Percentiles rank a stretch among this genome's conserved stretches.
These are phyloP conservation scores for Fulica atra DNA, from an alignment of 2,113 vertebrate genomes.

Conservation along the genomic window DNA sequence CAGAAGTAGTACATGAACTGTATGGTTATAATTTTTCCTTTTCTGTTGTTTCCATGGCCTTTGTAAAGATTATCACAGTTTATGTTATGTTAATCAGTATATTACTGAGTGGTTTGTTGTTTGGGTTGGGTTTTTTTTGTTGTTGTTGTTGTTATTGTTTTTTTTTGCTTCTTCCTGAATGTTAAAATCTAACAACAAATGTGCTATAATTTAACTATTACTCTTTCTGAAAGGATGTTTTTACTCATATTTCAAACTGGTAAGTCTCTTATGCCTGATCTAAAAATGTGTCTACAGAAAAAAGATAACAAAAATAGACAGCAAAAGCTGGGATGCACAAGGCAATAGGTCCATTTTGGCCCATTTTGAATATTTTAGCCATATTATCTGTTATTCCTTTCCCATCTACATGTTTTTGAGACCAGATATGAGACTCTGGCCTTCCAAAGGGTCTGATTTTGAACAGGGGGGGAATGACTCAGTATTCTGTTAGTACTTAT, in stretches of 20 bases:
- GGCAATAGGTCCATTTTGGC: not conserved
- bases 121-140: too few species aligned
- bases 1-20: not conserved
- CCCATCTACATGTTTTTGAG: not conserved
- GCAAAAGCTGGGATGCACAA: not conserved
- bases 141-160: not conserved
- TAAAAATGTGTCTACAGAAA: not conserved
- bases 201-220: not conserved
- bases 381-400: not conserved
- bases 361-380: not conserved
- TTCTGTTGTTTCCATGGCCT: not conserved
- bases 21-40: not conserved
- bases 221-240: not conserved
- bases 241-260: not conserved
- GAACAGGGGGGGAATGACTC: not conserved
- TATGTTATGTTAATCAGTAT: not conserved
- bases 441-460: not conserved
- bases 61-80: not conserved
- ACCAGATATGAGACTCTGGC: not conserved
- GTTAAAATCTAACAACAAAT: not conserved
- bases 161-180: not conserved
- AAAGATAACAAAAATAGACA: not conserved
- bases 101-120: not conserved
- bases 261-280: not conserved
- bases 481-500: not conserved